phyloP scores from a whole-genome alignment of 23 tunicate genomes.

The Ciona savignyi region DNA sequence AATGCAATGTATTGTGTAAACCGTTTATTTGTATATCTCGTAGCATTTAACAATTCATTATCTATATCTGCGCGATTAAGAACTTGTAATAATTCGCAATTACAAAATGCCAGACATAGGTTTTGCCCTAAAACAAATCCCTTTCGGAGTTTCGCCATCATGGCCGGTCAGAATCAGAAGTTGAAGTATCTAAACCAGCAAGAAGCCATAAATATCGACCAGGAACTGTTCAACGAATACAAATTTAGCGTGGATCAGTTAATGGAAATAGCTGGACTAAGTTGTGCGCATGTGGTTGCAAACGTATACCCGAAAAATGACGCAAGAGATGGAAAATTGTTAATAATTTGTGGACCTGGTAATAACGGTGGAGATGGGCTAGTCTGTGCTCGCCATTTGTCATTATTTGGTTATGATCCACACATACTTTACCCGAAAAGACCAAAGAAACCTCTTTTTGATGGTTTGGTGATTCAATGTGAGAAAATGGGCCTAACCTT shows the following conservation, averaged over 20 bases:
- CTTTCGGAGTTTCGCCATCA: no score
- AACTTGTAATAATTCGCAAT: no score
- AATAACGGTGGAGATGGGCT: constrained; percentile 99
- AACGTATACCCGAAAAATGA: constrained; percentile 47
- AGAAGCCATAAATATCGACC: constrained; percentile 82
- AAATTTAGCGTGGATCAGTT: constrained; percentile 85
- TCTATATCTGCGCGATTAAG: no score
- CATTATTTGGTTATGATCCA: constrained; percentile 64
- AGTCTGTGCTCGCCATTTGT: constrained; percentile 94
- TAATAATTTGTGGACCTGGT: constrained; percentile 91
- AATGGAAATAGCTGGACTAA: constrained; percentile 94
- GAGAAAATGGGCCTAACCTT: constrained; percentile 64
- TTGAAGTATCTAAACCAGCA: constrained; percentile 58
- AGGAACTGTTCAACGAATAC: constrained; percentile 78
- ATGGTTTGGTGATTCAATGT: constrained; percentile 67
- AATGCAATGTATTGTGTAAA: no score
- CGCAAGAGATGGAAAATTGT: constrained; percentile 6
- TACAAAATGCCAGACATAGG: no score
- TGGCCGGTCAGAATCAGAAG: neutral
- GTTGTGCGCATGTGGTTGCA: constrained; percentile 85
- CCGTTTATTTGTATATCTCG: no score
- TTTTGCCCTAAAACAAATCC: no score
- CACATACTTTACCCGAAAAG: constrained; percentile 84
- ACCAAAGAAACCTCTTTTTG: constrained; percentile 54
- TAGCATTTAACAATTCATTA: no score